A percentile compares a stretch with the other conserved stretches of the same genome.
phyloP scores from a whole-genome alignment of 2,113 vertebrate genomes.

The Ibidorhyncha struthersii region DNA sequence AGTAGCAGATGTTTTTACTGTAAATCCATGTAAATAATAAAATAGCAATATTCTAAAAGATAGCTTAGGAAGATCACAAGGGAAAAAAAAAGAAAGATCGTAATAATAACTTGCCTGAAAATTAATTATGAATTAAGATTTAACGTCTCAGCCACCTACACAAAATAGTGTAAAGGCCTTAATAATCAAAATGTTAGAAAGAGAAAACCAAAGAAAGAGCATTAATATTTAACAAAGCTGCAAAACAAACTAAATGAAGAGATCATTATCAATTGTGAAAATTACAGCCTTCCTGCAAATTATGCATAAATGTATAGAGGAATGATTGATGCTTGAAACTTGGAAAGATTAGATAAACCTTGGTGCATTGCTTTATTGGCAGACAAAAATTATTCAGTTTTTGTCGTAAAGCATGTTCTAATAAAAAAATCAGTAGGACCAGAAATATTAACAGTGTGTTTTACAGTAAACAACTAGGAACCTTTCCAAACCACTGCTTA shows the following conservation, averaged over 20 bases:
- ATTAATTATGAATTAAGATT: neutral
- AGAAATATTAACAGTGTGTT: neutral
- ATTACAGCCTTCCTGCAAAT: neutral
- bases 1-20: neutral
- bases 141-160: neutral
- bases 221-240: neutral
- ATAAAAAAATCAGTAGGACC: neutral
- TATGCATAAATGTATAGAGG: neutral
- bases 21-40: neutral
- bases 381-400: neutral
- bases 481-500: neutral
- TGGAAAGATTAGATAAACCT: neutral
- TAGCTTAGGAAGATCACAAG: neutral
- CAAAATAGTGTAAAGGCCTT: neutral
- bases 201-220: neutral
- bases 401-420: neutral
- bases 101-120: neutral
- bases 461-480: neutral
- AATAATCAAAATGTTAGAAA: neutral
- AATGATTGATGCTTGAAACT: neutral
- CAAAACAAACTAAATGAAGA: slow-evolving; percentile 9
- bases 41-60: neutral
- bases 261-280: neutral
- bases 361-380: neutral
- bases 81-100: neutral